These are phyloP conservation scores for Dipodomys merriami DNA, from an alignment of 2,113 vertebrate genomes.

Conservation along the genomic window DNA sequence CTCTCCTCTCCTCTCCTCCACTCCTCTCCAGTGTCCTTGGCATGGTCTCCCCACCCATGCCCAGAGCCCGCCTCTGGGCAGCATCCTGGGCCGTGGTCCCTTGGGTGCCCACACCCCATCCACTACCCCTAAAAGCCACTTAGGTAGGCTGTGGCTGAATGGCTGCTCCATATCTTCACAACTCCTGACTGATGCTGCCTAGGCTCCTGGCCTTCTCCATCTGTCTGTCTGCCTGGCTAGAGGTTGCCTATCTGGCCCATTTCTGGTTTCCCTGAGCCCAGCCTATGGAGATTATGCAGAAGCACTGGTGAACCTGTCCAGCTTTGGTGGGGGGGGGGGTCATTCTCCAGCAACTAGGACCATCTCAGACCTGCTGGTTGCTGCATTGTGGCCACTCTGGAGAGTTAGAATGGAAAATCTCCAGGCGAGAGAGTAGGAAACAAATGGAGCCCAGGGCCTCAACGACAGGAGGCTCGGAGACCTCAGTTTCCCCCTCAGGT, in stretches of 20 bases:
- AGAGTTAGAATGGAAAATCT: background rate
- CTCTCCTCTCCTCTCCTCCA: background rate
- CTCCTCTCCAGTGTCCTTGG: background rate
- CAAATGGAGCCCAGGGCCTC: background rate
- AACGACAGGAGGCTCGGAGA: background rate
- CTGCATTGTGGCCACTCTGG: background rate
- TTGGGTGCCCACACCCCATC: slow-evolving; percentile 63
- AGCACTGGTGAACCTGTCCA: no score
- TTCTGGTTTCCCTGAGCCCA: background rate
- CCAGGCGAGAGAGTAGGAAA: background rate
- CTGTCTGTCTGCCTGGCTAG: background rate
- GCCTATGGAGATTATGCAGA: background rate
- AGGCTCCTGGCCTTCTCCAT: background rate
- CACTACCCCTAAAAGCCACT: slow-evolving; percentile 69
- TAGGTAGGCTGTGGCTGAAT: slow-evolving; percentile 13
- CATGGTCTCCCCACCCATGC: background rate
- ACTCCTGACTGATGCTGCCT: background rate
- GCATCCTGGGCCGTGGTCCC: slow-evolving; percentile 22
- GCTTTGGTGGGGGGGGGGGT: background rate
- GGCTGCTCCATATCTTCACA: background rate
- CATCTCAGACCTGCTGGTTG: background rate
- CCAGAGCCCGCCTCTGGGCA: background rate
- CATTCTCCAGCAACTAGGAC: background rate
- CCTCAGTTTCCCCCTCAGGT: background rate
- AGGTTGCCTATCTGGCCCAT: background rate